These are phyloP conservation scores for Narcine bancroftii DNA, from an alignment of 2,113 vertebrate species.

Conservation along the genomic window DNA sequence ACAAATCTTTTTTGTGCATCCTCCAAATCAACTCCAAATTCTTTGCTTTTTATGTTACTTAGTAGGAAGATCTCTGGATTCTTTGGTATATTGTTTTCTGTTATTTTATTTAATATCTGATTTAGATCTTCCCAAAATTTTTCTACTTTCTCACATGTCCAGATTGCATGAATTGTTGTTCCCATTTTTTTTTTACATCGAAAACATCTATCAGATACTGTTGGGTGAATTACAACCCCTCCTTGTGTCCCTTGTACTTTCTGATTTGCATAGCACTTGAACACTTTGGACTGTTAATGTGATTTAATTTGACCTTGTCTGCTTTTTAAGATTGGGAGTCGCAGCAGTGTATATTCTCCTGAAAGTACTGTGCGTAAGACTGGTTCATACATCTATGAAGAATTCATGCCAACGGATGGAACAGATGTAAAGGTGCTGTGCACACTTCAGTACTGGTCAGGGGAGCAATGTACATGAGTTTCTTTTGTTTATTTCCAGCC, in stretches of 20 bases:
- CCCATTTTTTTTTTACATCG: too few species aligned
- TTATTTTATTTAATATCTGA: too few species aligned
- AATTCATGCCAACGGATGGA: constrained; percentile 97
- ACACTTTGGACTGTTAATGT: not conserved
- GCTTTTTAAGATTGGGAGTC: constrained; percentile 79
- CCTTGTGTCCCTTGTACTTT: not conserved
- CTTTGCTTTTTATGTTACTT: too few species aligned
- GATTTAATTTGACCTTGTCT: not conserved
- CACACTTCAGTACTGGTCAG: not conserved
- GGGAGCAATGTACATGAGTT: not conserved
- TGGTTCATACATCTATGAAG: constrained; percentile 96
- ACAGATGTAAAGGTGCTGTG: constrained; percentile 88
- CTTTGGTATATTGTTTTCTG: too few species aligned
- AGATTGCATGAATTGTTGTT: too few species aligned
- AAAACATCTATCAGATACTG: too few species aligned
- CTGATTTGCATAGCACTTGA: not conserved
- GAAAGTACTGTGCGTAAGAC: constrained; percentile 96
- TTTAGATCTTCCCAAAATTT: too few species aligned
- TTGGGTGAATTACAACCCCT: not conserved
- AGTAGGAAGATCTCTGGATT: too few species aligned
- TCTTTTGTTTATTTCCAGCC: not conserved
- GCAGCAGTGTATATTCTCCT: constrained; percentile 95
- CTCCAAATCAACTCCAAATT: too few species aligned
- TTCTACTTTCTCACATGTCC: too few species aligned
- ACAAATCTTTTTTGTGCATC: too few species aligned